These are phyloP conservation scores for Ichneumoninae sp. DNA, from an alignment of 2,888 invertebrate genomes.

Conservation along the genomic window DNA sequence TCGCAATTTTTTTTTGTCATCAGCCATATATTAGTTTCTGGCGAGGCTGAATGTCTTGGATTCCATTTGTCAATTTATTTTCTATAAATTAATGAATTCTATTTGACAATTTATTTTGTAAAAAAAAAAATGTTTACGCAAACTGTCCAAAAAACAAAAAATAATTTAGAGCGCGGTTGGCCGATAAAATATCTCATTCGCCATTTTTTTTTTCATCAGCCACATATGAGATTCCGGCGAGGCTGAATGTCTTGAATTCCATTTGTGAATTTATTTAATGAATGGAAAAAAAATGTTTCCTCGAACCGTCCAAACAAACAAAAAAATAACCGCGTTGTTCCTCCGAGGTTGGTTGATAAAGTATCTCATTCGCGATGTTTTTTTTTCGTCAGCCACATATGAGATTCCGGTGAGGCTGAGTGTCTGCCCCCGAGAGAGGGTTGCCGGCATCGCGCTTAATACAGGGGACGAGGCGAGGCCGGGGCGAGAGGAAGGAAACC, in stretches of 20 bases:
- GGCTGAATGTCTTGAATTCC: not conserved
- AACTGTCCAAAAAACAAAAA: not conserved
- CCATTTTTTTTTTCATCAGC: not conserved
- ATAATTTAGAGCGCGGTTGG: not conserved
- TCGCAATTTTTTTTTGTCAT: not conserved
- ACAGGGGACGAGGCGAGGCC: not conserved
- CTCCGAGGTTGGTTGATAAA: not conserved
- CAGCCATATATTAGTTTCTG: not conserved
- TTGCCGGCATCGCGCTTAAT: conserved; percentile 16
- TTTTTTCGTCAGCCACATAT: not conserved
- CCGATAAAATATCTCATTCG: not conserved
- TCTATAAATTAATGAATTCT: not conserved
- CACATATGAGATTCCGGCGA: not conserved
- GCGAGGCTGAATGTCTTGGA: not conserved
- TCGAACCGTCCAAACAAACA: not conserved
- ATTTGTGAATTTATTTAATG: not conserved
- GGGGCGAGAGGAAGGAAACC: not conserved
- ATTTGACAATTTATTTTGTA: not conserved
- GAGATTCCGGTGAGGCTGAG: not conserved
- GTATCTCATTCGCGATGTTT: not conserved
- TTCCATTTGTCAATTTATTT: too few relatives aligned
- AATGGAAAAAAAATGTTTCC: not conserved
- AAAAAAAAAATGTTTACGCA: not conserved
- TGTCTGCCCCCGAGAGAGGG: conserved; percentile 10
- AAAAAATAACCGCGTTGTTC: not conserved